Evolutionary conservation across 2,888 invertebrate species (phyloP).

Genomic region (Lissocephala sabroskyi): DNA sequence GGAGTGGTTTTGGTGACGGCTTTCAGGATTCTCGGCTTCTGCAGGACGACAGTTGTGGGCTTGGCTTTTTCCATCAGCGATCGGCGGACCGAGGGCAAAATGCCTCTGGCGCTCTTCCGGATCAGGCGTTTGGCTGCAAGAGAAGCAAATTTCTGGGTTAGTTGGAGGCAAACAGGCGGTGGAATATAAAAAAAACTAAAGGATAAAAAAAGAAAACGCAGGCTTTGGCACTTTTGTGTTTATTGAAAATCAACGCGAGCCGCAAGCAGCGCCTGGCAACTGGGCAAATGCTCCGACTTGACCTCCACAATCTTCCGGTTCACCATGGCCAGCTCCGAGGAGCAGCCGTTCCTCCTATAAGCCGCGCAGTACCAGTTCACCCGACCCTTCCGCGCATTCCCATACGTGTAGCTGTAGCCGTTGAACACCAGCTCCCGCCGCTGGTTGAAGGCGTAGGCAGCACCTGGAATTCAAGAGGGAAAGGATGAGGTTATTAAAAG

Average conservation of each 20-base stretch:
- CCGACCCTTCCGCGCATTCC: neutral
- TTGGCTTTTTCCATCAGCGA: too few species aligned
- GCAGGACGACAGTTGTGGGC: too few species aligned
- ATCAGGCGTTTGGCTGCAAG: too few species aligned
- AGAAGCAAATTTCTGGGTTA: too few species aligned
- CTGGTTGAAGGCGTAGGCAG: neutral
- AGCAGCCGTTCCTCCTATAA: neutral
- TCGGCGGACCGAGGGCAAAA: too few species aligned
- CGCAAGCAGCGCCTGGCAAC: neutral
- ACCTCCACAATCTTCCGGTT: neutral
- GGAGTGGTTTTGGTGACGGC: too few species aligned
- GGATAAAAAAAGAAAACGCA: too few species aligned
- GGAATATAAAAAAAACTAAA: too few species aligned
- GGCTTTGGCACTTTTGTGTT: too few species aligned
- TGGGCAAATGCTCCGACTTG: neutral
- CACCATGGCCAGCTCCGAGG: neutral
- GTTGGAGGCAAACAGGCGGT: too few species aligned
- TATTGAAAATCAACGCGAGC: neutral
- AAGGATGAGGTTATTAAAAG: neutral
- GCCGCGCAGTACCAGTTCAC: slow-evolving; percentile 1
- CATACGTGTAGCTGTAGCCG: neutral
- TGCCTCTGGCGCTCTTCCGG: too few species aligned
- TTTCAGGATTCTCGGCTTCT: too few species aligned
- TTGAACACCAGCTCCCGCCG: neutral
- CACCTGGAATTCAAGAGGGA: neutral